Conservation (phyloP, 2,113 vertebrate species). For the Cynocephalus volans region DNA sequence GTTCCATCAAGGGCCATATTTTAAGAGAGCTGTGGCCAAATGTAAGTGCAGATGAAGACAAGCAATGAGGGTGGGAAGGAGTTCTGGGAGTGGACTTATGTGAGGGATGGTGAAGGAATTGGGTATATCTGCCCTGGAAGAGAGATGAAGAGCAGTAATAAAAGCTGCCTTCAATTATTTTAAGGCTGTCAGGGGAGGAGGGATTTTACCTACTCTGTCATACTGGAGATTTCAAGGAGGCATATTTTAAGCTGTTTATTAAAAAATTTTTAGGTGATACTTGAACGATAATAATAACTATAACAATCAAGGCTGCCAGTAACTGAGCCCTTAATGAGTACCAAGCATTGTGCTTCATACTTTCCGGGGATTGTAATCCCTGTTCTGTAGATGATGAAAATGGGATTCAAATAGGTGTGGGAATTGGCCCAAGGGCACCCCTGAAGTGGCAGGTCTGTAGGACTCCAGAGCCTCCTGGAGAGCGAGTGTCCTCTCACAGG, state of each 20-base stretch:
- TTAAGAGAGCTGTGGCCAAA: neutral
- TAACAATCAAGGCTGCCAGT: neutral
- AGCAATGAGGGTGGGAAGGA: neutral
- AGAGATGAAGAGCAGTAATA: neutral
- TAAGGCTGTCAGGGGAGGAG: neutral
- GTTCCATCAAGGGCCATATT: neutral
- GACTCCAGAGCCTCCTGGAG: neutral
- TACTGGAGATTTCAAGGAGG: neutral
- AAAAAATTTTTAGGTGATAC: neutral
- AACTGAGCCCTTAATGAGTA: neutral
- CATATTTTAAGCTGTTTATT: slow-evolving; percentile 12
- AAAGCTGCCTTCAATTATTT: slow-evolving; percentile 3
- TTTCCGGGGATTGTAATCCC: neutral
- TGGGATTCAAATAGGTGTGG: neutral
- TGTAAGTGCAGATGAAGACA: neutral
- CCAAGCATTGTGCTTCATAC: neutral
- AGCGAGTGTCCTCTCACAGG: neutral
- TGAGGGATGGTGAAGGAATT: neutral
- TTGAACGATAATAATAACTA: neutral
- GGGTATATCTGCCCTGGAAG: neutral
- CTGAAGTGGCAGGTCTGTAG: neutral
- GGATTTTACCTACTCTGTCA: neutral
- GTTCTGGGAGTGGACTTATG: neutral
- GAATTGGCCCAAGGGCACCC: neutral
- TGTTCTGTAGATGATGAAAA: neutral